These are phyloP conservation scores for Zapornia atra DNA, from an alignment of 2,113 vertebrate species.

Conservation along the genomic window DNA sequence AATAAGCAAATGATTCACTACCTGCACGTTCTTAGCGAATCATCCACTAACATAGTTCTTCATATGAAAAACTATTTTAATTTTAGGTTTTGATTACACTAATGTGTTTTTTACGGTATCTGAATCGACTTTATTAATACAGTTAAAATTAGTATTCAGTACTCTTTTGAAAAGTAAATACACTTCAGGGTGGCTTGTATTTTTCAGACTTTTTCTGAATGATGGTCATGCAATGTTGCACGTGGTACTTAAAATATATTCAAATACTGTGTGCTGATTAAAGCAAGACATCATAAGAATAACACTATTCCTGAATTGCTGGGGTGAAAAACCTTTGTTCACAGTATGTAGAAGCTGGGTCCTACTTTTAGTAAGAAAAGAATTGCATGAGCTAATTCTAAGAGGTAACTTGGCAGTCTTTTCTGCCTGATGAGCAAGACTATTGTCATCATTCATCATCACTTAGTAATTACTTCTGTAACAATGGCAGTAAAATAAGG, in stretches of 20 bases:
- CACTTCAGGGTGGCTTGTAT: background rate
- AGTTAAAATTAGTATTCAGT: background rate
- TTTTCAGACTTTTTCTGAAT: background rate
- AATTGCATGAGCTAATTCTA: background rate
- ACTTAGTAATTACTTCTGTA: background rate
- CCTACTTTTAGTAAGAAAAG: background rate
- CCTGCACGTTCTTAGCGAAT: background rate
- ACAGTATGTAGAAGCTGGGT: background rate
- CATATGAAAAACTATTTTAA: background rate
- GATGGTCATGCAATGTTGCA: background rate
- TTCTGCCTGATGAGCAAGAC: background rate
- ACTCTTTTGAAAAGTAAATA: background rate
- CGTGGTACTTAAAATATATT: background rate
- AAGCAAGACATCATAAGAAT: background rate
- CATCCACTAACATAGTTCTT: background rate
- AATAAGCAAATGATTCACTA: background rate
- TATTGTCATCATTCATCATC: background rate
- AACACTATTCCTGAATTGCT: background rate
- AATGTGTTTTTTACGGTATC: background rate
- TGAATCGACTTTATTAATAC: background rate
- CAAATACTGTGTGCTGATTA: background rate
- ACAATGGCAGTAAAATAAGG: background rate
- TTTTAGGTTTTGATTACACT: background rate
- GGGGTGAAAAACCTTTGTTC: background rate
- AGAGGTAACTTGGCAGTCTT: background rate